phyloP scores from a whole-genome alignment of 2,888 invertebrate genomes.

The Subacronicta megacephala region DNA sequence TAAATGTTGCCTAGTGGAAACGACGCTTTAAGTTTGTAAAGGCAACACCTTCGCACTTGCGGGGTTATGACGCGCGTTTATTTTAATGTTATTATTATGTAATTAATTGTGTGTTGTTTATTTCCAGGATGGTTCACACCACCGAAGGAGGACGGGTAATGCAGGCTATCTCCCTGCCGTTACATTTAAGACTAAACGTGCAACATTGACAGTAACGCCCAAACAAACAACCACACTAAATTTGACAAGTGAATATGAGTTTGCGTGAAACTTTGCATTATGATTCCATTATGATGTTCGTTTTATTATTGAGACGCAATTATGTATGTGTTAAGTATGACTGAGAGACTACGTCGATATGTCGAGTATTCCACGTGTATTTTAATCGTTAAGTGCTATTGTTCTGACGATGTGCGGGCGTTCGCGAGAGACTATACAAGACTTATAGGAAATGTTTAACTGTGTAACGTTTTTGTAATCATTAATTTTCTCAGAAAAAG shows the following conservation, averaged over 20 bases:
- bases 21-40: too few species aligned
- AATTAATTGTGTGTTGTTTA: slow-evolving; percentile 27
- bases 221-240: slow-evolving; percentile 66
- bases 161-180: slow-evolving; percentile 59
- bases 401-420: slow-evolving; percentile 80
- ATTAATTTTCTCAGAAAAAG: slow-evolving; percentile 83
- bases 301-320: slow-evolving; percentile 62
- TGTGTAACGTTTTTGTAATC: slow-evolving; percentile 89
- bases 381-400: slow-evolving; percentile 84
- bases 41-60: too few species aligned
- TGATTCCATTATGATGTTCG: slow-evolving; percentile 69
- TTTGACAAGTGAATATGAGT: slow-evolving; percentile 74
- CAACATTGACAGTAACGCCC: slow-evolving; percentile 79
- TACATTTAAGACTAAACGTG: slow-evolving; percentile 81
- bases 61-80: neutral
- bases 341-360: slow-evolving; percentile 67
- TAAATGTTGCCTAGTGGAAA: too few species aligned
- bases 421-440: slow-evolving; percentile 85
- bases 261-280: slow-evolving; percentile 69
- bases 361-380: slow-evolving; percentile 77
- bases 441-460: slow-evolving; percentile 89
- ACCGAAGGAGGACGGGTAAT: slow-evolving; percentile 97
- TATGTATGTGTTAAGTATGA: slow-evolving; percentile 72
- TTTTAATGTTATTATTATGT: neutral
- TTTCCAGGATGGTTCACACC: slow-evolving; percentile 96